Base-by-base conservation (phyloP, 1,140 invertebrate species). In the Sitobion miscanthi region DNA sequence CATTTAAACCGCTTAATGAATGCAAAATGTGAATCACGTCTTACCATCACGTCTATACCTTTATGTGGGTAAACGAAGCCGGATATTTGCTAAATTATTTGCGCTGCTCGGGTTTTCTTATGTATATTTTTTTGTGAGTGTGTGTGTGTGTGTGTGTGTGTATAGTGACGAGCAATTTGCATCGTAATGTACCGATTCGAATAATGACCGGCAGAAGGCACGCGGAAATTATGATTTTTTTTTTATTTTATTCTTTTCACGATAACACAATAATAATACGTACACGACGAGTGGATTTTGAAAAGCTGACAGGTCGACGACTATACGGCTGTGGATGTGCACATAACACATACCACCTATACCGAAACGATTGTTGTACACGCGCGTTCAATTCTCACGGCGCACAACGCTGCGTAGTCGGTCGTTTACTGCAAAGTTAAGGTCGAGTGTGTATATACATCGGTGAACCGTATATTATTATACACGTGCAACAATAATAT, bases 81-180 rank as follows among this genome's bases (percentile, higher is more conserved):
- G n/a, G 49, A 89, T 89, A 54, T 89, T 89, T 89, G 87, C 87
- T 89, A 89, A 89, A 89, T 89, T 89, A 89, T 54, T 54, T 89
- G 87, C 9, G 38, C 49, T 54, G 35, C 21, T 54, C 49, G n/a
- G 20, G 87, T 89, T 89, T 85, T 87, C 86, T 87, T 87, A n/a
- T 87, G 23, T 30, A 86, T 45, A 77, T 77, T 77, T 77, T 77
- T 69, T 69, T 86, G 38, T 47, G 42, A 47, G 35, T 38, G n/a
- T 38, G 35, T 38, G 17, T 17, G 77, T 38, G 83, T 45, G 42
- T 86, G 38, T 42, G 11, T 86, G 35, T 38, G n/a, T 87, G 30
- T 88, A 54, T 35, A 54, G 87, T 52, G 49, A 89, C n/a, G 49
- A 49, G n/a, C 21, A 54, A 54, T 89, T 89, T 89, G 87, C 87